phyloP scores from a whole-genome alignment of 2,797 vertebrate genomes.

The Gambelia wislizenii region DNA sequence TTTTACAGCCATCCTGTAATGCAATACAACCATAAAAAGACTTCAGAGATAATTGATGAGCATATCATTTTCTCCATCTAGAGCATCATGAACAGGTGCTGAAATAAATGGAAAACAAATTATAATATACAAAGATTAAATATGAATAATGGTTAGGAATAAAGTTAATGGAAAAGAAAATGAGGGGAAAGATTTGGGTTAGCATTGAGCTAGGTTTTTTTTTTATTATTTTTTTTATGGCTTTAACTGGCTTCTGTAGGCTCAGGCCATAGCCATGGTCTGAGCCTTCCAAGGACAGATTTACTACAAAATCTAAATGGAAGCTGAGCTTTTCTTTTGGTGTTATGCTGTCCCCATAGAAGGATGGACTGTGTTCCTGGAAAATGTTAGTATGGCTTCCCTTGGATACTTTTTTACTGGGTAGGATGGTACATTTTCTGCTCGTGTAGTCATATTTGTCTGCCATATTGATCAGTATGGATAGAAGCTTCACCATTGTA shows the following conservation, averaged over 20 bases:
- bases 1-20: not conserved
- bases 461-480: not conserved
- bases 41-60: slow-evolving; percentile 27
- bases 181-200: not conserved
- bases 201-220: not conserved
- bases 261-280: not conserved
- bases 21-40: slow-evolving; percentile 9
- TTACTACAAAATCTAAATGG: not conserved
- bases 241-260: not conserved
- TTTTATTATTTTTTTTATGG: too few relatives aligned
- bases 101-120: slow-evolving; percentile 35
- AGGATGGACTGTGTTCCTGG: not conserved
- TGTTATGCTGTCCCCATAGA: not conserved
- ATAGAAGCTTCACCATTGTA: not conserved
- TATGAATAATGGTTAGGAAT: slow-evolving; percentile 54
- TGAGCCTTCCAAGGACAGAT: not conserved
- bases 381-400: not conserved
- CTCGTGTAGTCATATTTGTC: not conserved
- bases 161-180: slow-evolving; percentile 3
- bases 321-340: not conserved
- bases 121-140: slow-evolving; percentile 18
- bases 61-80: slow-evolving; percentile 2
- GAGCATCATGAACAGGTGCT: slow-evolving; percentile 28
- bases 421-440: not conserved
- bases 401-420: not conserved